Conservation (phyloP, 1,140 invertebrate genomes). For the Drosophila carrolli region DNA sequence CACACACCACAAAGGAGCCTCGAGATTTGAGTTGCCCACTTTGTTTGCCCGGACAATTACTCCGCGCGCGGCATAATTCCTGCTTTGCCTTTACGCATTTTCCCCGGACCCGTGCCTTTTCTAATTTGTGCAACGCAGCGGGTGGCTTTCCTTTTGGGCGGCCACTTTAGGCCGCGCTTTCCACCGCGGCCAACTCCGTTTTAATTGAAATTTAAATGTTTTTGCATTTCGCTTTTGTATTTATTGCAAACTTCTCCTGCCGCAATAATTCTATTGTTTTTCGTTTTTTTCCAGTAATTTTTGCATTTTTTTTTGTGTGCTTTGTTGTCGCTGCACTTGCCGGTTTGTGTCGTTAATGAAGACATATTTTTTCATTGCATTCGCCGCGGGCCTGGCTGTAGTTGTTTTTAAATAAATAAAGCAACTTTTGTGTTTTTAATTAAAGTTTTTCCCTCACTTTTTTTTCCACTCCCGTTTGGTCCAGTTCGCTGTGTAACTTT, state of each 20-base stretch:
- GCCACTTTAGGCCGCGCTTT: constrained; percentile 65
- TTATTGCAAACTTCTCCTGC: constrained; percentile 50
- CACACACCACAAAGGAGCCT: constrained; percentile 25
- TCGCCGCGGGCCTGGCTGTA: constrained; percentile 28
- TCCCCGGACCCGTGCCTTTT: constrained; percentile 43
- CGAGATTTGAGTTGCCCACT: constrained; percentile 43
- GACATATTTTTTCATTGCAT: constrained; percentile 78
- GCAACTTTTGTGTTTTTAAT: constrained; percentile 83
- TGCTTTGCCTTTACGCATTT: constrained; percentile 58
- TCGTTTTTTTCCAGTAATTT: constrained; percentile 15
- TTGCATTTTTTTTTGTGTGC: constrained; percentile 29
- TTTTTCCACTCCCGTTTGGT: constrained; percentile 20
- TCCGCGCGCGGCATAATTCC: constrained; percentile 40
- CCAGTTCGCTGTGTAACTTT: constrained; percentile 48
- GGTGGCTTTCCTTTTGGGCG: constrained; percentile 20
- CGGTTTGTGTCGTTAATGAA: constrained; percentile 77
- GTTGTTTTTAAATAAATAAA: constrained; percentile 79
- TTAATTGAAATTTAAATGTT: constrained; percentile 83
- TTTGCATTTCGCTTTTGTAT: constrained; percentile 74
- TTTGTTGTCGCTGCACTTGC: constrained; percentile 63
- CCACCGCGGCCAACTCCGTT: constrained; percentile 47
- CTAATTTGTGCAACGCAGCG: constrained; percentile 68
- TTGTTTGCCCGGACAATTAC: constrained; percentile 69
- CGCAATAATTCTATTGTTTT: constrained; percentile 48
- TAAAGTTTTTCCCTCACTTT: constrained; percentile 73